Evolutionary conservation across 2,113 vertebrate species (phyloP).

Genomic region (Piliocolobus tephrosceles): DNA sequence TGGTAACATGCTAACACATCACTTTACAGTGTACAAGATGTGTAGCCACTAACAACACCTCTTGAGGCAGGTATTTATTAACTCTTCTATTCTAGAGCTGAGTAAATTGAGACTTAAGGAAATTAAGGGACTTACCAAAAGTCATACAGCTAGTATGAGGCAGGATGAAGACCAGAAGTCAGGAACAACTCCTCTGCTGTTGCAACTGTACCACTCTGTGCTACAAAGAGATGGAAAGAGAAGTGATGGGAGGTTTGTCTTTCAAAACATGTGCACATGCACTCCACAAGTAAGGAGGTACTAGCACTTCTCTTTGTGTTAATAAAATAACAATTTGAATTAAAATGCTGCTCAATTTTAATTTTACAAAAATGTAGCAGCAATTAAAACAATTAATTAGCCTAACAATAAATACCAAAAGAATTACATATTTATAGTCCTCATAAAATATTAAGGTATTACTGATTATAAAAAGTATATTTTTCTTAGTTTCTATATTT

Average conservation of each 20-base stretch:
- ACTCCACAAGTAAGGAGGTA: not conserved
- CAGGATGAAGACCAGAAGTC: not conserved
- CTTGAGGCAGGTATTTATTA: not conserved
- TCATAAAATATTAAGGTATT: conserved; percentile 62
- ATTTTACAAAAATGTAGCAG: conserved; percentile 63
- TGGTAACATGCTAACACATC: not conserved
- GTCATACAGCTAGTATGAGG: not conserved
- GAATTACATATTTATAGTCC: conserved; percentile 52
- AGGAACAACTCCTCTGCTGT: not conserved
- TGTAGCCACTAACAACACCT: not conserved
- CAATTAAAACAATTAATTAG: conserved; percentile 77
- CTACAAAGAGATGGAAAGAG: not conserved
- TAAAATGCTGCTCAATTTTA: conserved; percentile 21
- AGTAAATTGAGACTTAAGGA: not conserved
- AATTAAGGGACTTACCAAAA: not conserved
- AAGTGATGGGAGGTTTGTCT: not conserved
- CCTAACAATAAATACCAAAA: conserved; percentile 74
- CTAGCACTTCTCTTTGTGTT: not conserved
- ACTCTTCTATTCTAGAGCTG: not conserved
- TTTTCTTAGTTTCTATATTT: conserved; percentile 74
- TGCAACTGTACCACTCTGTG: not conserved
- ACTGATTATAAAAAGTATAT: conserved; percentile 62
- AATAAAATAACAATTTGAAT: conserved; percentile 63
- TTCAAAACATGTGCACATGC: not conserved
- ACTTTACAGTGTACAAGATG: not conserved